A percentile compares a stretch with the other conserved stretches of the same genome.
Conservation (phyloP, 1,140 invertebrate genomes). For the Archivesica marissinica region DNA sequence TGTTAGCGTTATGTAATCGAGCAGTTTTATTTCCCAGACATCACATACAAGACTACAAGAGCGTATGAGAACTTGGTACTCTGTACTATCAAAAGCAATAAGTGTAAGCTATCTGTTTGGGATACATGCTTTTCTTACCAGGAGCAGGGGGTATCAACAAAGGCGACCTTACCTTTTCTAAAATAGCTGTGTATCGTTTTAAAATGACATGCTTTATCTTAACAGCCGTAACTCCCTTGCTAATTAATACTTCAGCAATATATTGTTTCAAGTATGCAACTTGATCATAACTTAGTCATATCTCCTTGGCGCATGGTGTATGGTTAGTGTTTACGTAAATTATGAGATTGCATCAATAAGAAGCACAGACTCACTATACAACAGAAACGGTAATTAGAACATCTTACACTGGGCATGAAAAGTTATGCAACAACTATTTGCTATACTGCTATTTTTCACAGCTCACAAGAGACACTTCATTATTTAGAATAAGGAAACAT, state of each 20-base stretch:
- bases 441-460: no score
- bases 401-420: no score
- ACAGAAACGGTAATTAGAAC: no score
- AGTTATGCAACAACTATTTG: no score
- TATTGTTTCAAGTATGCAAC: constrained; percentile 50
- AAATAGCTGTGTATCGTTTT: constrained; percentile 51
- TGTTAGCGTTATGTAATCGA: no score
- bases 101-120: constrained; percentile 24
- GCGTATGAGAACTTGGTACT: no score
- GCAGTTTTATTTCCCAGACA: no score
- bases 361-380: no score
- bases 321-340: constrained; percentile 43
- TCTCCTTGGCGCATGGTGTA: background rate
- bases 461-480: no score
- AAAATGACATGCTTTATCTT: constrained; percentile 57
- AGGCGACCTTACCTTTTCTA: constrained; percentile 41
- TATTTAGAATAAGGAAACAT: no score
- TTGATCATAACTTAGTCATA: constrained; percentile 14
- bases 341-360: constrained; percentile 38
- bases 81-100: constrained; percentile 8
- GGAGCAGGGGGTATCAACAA: constrained; percentile 46
- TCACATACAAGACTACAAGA: no score
- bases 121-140: constrained; percentile 24
- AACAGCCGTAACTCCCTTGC: constrained; percentile 44
- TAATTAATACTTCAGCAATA: constrained; percentile 46